Evolutionary conservation across 2,888 invertebrate genomes (phyloP).

Genomic region (Dryocosmus kuriphilus): DNA sequence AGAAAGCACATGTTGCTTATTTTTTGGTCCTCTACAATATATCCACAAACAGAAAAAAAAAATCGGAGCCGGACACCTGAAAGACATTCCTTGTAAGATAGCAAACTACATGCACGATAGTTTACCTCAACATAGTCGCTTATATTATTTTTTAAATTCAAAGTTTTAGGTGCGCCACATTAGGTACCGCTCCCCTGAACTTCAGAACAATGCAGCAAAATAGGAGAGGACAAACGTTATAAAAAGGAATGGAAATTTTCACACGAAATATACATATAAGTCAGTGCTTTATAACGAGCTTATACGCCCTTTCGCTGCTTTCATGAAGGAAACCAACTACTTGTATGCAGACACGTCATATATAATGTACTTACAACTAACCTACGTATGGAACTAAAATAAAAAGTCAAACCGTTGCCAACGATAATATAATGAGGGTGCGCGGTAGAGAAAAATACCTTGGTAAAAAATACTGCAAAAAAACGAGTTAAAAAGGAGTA

Average conservation of each 20-base stretch:
- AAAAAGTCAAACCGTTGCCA: constrained; percentile 17
- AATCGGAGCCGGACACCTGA: no score
- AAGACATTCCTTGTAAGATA: no score
- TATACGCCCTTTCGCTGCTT: background rate
- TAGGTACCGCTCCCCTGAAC: no score
- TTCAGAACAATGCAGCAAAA: no score
- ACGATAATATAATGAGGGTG: constrained; percentile 32
- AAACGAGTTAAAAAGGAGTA: constrained; percentile 4
- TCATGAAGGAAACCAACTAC: background rate
- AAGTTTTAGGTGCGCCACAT: no score
- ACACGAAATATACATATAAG: background rate
- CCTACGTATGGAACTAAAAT: background rate
- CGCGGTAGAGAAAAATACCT: constrained; percentile 13
- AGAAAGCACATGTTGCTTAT: no score
- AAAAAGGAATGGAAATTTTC: background rate
- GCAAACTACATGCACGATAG: no score
- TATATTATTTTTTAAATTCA: no score
- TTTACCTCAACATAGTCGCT: no score
- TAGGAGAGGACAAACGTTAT: background rate
- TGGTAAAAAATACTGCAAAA: background rate
- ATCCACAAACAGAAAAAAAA: no score
- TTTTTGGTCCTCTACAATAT: no score
- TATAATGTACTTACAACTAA: background rate
- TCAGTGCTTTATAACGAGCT: constrained; percentile 21
- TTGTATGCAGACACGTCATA: no score